Evolutionary conservation across 1,140 invertebrate species (phyloP), one percentile per base, ranked within the genome.

Genomic region (Lordiphosa stackelbergi): DNA sequence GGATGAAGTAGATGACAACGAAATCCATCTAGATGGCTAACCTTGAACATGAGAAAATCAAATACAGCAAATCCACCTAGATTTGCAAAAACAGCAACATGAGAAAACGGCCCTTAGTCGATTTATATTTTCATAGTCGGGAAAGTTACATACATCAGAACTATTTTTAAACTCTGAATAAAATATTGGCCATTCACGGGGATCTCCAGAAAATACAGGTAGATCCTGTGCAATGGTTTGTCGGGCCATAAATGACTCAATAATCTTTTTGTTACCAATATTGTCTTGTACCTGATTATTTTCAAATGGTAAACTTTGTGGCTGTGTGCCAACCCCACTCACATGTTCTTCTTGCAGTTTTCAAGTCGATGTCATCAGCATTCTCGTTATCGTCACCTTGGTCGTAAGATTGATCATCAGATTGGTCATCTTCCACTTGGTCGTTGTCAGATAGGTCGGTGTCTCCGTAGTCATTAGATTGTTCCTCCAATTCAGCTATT

Each of bases 81-180:
- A 16, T 16, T 16, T 16, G 16, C 16, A 16, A 16, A 16, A 16
- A 16, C 16, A 16, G 16, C 16, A 16, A 16, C 16, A 16, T 16
- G 16, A 16, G 16, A 16, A 16, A 16, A 16, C 16, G 16, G 16
- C 16, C 16, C 16, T 10, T 10, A 56, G 19, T n/a, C 24, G 12
- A 40, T 43, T 42, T 9, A 57, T 49, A n/a, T 57, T 57, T 51
- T 48, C 38, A 40, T 57, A 57, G 3, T 49, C 22, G 9, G 16
- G 11, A 42, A 35, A 49, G 1, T 42, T 19, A 57, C 24, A 42
- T 5, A 35, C 8, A n/a, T 35, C 12, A 28, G 46, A 8, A 9
- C 45, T 28, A 12, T 34, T 41, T 12, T 24, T 11, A 38, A 46
- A 55, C 10, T 46, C 42, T 5, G 53, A 19, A 47, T 36, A 46